phyloP scores from a whole-genome alignment of 2,888 invertebrate genomes.

The Agonopterix alstromeriana region DNA sequence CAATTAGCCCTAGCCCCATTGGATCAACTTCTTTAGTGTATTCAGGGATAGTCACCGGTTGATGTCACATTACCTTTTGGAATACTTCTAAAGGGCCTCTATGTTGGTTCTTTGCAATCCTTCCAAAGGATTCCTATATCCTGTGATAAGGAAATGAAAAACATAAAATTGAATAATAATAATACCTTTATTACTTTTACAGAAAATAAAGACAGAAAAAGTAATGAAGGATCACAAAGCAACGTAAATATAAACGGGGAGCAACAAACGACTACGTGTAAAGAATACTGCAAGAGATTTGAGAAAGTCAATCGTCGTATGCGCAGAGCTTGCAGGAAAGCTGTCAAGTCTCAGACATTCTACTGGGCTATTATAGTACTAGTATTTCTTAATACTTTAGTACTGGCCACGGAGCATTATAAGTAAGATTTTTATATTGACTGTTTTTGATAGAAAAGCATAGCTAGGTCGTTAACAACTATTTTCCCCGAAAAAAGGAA shows the following conservation, averaged over 20 bases:
- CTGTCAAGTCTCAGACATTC: slow-evolving; percentile 97
- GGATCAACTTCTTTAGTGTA: too few relatives aligned
- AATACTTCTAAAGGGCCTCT: too few relatives aligned
- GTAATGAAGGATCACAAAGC: slow-evolving; percentile 56
- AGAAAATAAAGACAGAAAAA: slow-evolving; percentile 58
- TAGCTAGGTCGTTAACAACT: too few relatives aligned
- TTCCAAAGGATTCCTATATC: too few relatives aligned
- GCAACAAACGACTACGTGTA: slow-evolving; percentile 77
- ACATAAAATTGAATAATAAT: not conserved
- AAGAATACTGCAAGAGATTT: slow-evolving; percentile 55
- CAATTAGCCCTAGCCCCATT: too few relatives aligned
- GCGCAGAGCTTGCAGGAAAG: slow-evolving; percentile 93
- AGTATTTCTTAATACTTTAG: slow-evolving; percentile 97
- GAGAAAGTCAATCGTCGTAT: slow-evolving; percentile 87
- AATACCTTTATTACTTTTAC: slow-evolving; percentile 9
- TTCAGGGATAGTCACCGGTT: too few relatives aligned
- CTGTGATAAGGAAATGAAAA: too few relatives aligned
- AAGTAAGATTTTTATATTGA: slow-evolving; percentile 32
- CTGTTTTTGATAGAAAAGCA: too few relatives aligned
- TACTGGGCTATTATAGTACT: slow-evolving; percentile 99
- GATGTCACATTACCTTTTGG: too few relatives aligned
- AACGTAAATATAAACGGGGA: slow-evolving; percentile 48
- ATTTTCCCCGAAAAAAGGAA: too few relatives aligned
- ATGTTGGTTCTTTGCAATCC: too few relatives aligned
- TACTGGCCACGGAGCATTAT: slow-evolving; percentile 98